These are phyloP conservation scores for Gandaritis pyraliata DNA, from an alignment of 2,888 invertebrate species.

Conservation along the genomic window DNA sequence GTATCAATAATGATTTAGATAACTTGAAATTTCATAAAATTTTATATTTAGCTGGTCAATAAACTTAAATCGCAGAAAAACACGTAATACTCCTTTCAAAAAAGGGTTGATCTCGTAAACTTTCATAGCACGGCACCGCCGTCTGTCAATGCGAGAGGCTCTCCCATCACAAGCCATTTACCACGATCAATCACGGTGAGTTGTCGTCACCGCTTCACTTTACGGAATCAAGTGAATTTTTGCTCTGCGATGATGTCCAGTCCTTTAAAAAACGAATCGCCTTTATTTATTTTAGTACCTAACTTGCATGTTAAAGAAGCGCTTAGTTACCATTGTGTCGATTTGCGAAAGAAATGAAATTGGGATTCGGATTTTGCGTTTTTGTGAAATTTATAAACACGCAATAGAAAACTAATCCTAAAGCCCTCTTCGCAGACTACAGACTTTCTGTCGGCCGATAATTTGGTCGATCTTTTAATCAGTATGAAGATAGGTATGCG, in stretches of 20 bases:
- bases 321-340: no score
- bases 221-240: slow-evolving; percentile 65
- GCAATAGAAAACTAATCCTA: no score
- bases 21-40: no score
- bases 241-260: slow-evolving; percentile 38
- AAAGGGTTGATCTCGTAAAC: slow-evolving; percentile 58
- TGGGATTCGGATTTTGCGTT: no score
- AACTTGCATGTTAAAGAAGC: no score
- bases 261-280: not conserved
- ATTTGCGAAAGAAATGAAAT: no score
- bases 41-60: not conserved
- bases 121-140: slow-evolving; percentile 62
- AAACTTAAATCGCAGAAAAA: slow-evolving; percentile 9
- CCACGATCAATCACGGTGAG: slow-evolving; percentile 71
- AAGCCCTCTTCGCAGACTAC: no score
- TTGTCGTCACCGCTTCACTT: slow-evolving; percentile 64
- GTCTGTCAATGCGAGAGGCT: slow-evolving; percentile 51
- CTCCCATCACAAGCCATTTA: slow-evolving; percentile 67
- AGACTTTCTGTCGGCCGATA: no score
- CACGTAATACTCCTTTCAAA: slow-evolving; percentile 26
- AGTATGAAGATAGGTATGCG: no score
- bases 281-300: not conserved
- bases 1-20: no score
- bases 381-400: no score
- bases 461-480: no score